Percentiles rank a stretch among this genome's conserved stretches.
phyloP scores from a whole-genome alignment of 2,888 invertebrate genomes.

The Acrobasis repandana region DNA sequence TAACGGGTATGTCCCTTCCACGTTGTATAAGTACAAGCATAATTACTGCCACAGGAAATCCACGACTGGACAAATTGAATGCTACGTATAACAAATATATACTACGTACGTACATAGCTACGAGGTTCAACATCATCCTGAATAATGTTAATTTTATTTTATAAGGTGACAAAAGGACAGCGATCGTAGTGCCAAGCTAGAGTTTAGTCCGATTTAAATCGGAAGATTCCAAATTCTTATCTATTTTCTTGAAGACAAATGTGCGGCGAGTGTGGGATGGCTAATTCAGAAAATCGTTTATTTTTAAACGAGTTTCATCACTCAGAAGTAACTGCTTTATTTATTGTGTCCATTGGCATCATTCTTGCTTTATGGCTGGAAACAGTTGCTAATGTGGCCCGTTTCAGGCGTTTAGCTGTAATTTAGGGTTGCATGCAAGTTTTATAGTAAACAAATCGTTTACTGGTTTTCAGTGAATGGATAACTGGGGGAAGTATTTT shows the following conservation, averaged over 20 bases:
- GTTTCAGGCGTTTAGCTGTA: constrained; percentile 33
- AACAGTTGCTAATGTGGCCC: constrained; percentile 46
- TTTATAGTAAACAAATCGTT: constrained; percentile 24
- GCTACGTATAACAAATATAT: too few species aligned
- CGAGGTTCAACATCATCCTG: too few species aligned
- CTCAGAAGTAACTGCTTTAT: constrained; percentile 48
- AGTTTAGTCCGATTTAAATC: constrained; percentile 15
- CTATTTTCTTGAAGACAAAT: constrained; percentile 34
- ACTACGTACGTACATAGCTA: too few species aligned
- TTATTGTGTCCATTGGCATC: constrained; percentile 55
- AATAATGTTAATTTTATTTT: not conserved
- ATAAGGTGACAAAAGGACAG: not conserved
- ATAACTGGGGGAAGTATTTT: constrained; percentile 6
- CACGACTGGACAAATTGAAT: not conserved
- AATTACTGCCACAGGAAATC: not conserved
- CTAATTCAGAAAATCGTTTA: constrained; percentile 43
- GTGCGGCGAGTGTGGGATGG: constrained; percentile 39
- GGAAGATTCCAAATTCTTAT: constrained; percentile 12
- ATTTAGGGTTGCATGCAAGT: constrained; percentile 29
- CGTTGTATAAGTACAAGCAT: too few species aligned
- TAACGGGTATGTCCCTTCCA: too few species aligned
- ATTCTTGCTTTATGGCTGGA: constrained; percentile 47
- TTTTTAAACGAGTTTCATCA: constrained; percentile 57
- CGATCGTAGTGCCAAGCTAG: not conserved
- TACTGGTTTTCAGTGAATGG: constrained; percentile 20